Evolutionary conservation across 2,888 invertebrate species (phyloP).

Genomic region (Hirtodrosophila duncani): DNA sequence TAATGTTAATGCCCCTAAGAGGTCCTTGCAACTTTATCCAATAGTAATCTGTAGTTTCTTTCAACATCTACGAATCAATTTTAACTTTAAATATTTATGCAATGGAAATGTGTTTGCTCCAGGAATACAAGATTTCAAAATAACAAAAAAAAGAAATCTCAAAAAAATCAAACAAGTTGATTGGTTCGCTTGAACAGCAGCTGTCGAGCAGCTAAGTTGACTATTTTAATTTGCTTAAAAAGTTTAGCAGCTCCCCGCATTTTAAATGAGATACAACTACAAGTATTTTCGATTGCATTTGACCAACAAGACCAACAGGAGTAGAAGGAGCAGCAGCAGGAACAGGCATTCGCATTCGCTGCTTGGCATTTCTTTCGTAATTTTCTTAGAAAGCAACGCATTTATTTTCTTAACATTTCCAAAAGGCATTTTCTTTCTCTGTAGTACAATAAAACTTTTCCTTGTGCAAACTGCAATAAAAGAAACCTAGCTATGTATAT

Average conservation of each 20-base stretch:
- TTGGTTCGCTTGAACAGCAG: slow-evolving; percentile 39
- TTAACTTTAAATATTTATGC: too few species aligned
- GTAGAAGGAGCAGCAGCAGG: too few species aligned
- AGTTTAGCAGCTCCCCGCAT: slow-evolving; percentile 29
- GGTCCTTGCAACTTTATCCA: too few species aligned
- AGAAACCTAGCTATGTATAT: slow-evolving; percentile 63
- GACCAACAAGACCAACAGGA: too few species aligned
- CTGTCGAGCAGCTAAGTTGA: slow-evolving; percentile 44
- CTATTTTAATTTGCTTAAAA: slow-evolving; percentile 65
- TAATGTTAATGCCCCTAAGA: too few species aligned
- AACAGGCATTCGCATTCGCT: slow-evolving; percentile 14
- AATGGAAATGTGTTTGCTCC: too few species aligned
- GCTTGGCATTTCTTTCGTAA: slow-evolving; percentile 42
- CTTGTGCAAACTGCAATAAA: slow-evolving; percentile 59
- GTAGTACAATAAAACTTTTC: slow-evolving; percentile 56
- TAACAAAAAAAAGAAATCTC: not conserved
- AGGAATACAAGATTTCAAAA: slow-evolving; percentile 31
- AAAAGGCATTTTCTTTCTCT: slow-evolving; percentile 60
- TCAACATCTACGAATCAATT: too few species aligned
- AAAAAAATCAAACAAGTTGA: slow-evolving; percentile 43
- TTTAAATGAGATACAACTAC: slow-evolving; percentile 49
- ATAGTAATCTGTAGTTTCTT: too few species aligned
- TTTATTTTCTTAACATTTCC: slow-evolving; percentile 62
- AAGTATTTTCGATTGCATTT: slow-evolving; percentile 48
- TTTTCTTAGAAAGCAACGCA: slow-evolving; percentile 40